Base-by-base conservation (phyloP, 2,113 vertebrate genomes). In the Macquaria australasica region DNA sequence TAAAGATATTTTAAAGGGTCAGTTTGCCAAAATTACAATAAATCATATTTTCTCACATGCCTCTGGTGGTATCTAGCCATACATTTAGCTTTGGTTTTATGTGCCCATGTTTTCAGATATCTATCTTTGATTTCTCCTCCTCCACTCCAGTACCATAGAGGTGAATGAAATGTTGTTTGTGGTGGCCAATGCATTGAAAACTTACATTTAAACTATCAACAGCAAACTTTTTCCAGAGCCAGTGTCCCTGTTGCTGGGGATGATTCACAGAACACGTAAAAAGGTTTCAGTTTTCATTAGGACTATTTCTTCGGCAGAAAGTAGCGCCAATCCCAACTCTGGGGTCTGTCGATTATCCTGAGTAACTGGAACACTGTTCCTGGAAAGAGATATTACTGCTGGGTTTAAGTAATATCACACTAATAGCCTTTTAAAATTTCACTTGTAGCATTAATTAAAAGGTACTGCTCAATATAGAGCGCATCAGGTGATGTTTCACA, bases 401-500 rank as follows among this genome's bases (percentile, higher is more conserved):
- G 21, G 8, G 2, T 34, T 34, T 41, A 41, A 9, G 25, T 34
- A 23, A 41, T 18, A 34, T 63, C 14, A 23, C 73, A 7, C 21
- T 55, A 68, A 75, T 23, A 9, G 34, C 63, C 39, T 67, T 71
- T 6, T 37, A 15, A 59, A 51, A 68, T n/a, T 66, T 53, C 77
- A 68, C 43, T 51, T 72, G 75, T 43, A 66, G 76, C 60, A 56
- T 82, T 87, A 68, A 87, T 87, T 74, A 82, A 84, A 88, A 58
- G 73, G 31, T 53, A 48, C 34, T 64, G 39, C 58, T 84, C 48
- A 55, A 62, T 76, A 58, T 2, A 77, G 28, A 85, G 41, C 3
- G 50, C 76, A 85, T 89, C 87, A 85, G 87, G 89, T 84, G 87
- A 58, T 53, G 58, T 59, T 82, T 77, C 48, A 59, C 25, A 31